A percentile compares a stretch with the other conserved stretches of the same genome.
Evolutionary conservation across 2,113 vertebrate genomes (phyloP).

Genomic region (Tetrao urogallus): DNA sequence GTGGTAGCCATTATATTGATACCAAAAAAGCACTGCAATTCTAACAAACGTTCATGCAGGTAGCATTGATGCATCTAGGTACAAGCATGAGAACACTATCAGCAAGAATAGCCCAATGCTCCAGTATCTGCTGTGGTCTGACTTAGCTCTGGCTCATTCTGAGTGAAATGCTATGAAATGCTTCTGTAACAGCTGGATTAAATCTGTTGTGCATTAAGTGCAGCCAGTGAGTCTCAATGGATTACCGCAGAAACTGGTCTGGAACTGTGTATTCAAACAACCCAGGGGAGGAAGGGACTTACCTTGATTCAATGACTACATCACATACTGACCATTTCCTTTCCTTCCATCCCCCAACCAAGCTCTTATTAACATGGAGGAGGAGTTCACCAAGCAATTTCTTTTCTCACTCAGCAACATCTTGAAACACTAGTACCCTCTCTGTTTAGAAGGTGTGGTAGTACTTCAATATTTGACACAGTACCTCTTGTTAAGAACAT

Average conservation of each 20-base stretch:
- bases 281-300: neutral
- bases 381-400: neutral
- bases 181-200: neutral
- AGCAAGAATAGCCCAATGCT: neutral
- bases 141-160: neutral
- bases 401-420: neutral
- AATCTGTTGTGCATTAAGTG: neutral
- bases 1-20: neutral
- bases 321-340: neutral
- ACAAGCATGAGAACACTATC: neutral
- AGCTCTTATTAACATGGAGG: neutral
- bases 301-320: neutral
- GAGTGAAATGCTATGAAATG: neutral
- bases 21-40: neutral
- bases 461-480: neutral
- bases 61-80: neutral
- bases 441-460: neutral
- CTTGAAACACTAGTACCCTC: neutral
- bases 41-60: neutral
- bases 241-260: neutral
- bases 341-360: neutral
- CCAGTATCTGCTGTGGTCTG: neutral
- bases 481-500: neutral
- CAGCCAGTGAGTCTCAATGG: neutral
- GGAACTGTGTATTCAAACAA: neutral